These are phyloP conservation scores for Muscidifurax raptorellus DNA, from an alignment of 1,140 invertebrate species.

Conservation along the genomic window DNA sequence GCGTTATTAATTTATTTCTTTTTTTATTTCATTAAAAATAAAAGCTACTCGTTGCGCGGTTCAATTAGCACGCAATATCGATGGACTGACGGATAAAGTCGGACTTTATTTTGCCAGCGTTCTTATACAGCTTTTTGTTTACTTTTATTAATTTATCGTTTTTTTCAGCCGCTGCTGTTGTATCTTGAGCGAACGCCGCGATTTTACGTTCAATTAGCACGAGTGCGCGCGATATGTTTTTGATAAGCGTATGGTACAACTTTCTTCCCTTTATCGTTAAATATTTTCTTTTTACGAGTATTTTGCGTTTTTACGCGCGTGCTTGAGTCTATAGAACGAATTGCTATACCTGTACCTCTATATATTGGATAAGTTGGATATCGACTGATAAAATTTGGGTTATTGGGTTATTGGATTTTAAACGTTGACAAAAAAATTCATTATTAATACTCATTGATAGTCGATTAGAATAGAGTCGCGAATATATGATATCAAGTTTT, in stretches of 20 bases:
- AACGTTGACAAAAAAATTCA: no score
- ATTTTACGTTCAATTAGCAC: constrained; percentile 12
- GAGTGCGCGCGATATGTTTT: not conserved
- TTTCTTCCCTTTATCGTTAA: not conserved
- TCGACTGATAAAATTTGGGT: no score
- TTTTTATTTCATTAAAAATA: not conserved
- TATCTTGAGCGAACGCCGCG: no score
- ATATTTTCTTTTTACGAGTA: not conserved
- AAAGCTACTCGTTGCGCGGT: not conserved
- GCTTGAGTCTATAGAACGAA: no score
- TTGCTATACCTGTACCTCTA: no score
- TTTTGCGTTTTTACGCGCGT: not conserved
- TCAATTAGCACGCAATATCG: constrained; percentile 37
- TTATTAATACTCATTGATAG: no score
- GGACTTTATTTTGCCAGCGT: not conserved
- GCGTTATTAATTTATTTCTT: constrained; percentile 22
- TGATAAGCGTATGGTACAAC: not conserved
- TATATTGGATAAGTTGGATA: no score
- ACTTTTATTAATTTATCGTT: not conserved
- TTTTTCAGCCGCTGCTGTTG: not conserved
- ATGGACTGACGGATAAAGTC: not conserved
- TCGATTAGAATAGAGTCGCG: no score
- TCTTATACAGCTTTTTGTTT: not conserved
- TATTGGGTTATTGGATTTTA: no score
- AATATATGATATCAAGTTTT: no score